phyloP scores from a whole-genome alignment of 2,113 vertebrate genomes.

The Hemiscyllium ocellatum region DNA sequence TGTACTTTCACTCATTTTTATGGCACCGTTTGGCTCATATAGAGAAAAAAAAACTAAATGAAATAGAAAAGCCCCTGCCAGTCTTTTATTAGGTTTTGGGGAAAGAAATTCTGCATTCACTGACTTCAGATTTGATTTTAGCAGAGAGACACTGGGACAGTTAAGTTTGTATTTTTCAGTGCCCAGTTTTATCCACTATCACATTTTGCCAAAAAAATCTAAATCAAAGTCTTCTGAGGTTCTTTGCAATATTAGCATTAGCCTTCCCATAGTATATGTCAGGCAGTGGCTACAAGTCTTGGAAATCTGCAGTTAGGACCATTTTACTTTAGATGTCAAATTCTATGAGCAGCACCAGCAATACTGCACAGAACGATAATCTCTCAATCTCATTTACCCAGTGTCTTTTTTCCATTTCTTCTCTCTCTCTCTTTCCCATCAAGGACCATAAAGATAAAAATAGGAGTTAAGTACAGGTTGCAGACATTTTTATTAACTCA shows the following conservation, averaged over 20 bases:
- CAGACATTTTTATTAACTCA: too few relatives aligned
- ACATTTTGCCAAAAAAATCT: neutral
- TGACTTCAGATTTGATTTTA: neutral
- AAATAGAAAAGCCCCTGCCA: neutral
- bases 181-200: neutral
- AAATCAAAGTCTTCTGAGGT: neutral
- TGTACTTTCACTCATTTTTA: neutral
- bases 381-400: neutral
- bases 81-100: neutral
- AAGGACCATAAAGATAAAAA: too few relatives aligned
- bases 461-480: too few relatives aligned
- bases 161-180: neutral
- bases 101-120: neutral
- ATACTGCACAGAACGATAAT: neutral
- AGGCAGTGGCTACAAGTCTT: neutral
- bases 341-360: neutral
- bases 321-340: slow-evolving; percentile 10
- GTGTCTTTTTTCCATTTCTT: neutral
- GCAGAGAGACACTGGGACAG: neutral
- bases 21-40: neutral
- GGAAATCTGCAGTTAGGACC: neutral
- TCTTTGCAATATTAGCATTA: neutral
- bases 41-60: neutral
- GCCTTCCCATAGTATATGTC: neutral
- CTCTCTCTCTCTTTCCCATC: too few relatives aligned